Base-by-base conservation (phyloP, 2,113 vertebrate genomes). In the Mugil cephalus region DNA sequence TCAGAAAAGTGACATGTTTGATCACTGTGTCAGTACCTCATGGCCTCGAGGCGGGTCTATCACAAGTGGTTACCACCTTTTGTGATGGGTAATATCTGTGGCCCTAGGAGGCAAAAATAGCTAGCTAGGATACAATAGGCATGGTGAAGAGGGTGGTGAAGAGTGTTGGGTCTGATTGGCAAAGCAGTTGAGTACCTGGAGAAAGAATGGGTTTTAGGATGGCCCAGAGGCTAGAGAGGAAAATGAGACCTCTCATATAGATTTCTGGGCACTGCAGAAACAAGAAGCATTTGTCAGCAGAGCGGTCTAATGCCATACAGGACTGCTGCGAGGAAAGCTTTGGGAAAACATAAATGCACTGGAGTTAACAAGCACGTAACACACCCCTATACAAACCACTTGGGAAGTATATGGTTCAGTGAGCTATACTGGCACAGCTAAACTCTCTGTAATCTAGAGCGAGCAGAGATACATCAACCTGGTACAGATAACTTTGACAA, bases 161-260 rank as follows among this genome's bases (percentile, higher is more conserved):
- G 40, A 60, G 15, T 50, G 6, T 24, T 14, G 40, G 4, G 58
- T 74, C 52, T 52, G 39, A 43, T 58, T 40, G 42, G n/a, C 17
- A 18, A 56, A 43, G 50, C 54, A 45, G 15, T 19, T 39, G 64
- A 35, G 10, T 10, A 19, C 47, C 53, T 8, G 34, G 9, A 54
- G 62, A 61, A 67, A 42, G 51, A 51, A 36, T 11, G 34, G 24
- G 10, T 56, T 71, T 79, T 36, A 66, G 30, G 34, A 19, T 1
- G n/a, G 65, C 58, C 46, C 56, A 19, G 38, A 35, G 10, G 21
- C 35, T 11, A 40, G 10, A 50, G 19, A 50, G 38, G 43, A 19
- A 63, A 64, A 40, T 47, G 56, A 42, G 54, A 46, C 21, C 14
- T 46, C 36, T 55, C 0, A 48, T n/a, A 13, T n/a, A 40, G 34